phyloP scores from a whole-genome alignment of 2,113 vertebrate genomes.

The Brachyhypopomus occidentalis region DNA sequence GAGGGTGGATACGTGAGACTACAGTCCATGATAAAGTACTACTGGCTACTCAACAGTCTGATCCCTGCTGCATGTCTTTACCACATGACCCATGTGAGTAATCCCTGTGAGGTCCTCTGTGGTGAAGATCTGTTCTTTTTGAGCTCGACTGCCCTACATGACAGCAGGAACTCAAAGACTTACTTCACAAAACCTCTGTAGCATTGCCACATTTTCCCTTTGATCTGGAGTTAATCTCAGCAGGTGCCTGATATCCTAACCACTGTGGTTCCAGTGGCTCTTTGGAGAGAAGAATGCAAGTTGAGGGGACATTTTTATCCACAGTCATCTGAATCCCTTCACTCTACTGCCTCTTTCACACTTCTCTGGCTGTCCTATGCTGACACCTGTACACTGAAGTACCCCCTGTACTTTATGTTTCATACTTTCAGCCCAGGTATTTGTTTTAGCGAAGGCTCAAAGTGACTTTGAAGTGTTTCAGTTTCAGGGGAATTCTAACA shows the following conservation, averaged over 20 bases:
- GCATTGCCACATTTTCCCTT: constrained; percentile 29
- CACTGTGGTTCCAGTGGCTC: constrained; percentile 85
- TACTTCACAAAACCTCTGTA: constrained; percentile 16
- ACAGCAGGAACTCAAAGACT: constrained; percentile 5
- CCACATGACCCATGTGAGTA: no score
- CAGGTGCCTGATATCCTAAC: constrained; percentile 84
- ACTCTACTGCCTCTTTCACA: constrained; percentile 80
- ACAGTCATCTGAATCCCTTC: constrained; percentile 68
- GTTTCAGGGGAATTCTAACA: constrained; percentile 32
- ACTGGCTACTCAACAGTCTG: no score
- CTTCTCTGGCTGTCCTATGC: constrained; percentile 82
- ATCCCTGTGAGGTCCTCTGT: neutral
- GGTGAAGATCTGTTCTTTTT: constrained; percentile 13
- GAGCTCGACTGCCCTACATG: neutral
- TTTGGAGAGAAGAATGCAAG: constrained; percentile 90
- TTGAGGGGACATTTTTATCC: constrained; percentile 83
- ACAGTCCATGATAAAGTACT: no score
- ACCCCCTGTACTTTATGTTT: no score
- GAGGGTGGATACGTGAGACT: no score
- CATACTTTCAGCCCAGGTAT: no score
- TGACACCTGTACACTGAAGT: constrained; percentile 89
- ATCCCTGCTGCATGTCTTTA: no score
- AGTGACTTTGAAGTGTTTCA: constrained; percentile 48
- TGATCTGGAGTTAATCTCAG: constrained; percentile 24
- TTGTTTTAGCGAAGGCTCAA: no score